Evolutionary conservation across 2,888 invertebrate genomes (phyloP).

Genomic region (Campoletis raptor): DNA sequence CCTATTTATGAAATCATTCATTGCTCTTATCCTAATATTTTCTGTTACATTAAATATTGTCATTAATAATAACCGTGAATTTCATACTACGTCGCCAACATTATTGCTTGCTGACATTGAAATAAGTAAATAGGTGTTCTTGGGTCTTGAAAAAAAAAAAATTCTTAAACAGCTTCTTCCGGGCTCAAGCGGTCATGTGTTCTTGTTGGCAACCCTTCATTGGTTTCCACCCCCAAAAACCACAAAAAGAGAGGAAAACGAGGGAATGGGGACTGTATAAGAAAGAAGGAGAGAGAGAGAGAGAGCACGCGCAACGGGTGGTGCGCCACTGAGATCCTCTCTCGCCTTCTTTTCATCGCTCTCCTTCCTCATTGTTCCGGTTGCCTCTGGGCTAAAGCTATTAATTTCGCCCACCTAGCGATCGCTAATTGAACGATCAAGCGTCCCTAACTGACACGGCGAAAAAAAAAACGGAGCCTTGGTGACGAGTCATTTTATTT

Average conservation of each 20-base stretch:
- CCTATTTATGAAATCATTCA: slow-evolving; percentile 33
- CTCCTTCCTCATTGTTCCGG: slow-evolving; percentile 2
- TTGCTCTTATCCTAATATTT: neutral
- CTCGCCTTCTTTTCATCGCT: slow-evolving; percentile 25
- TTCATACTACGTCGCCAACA: neutral
- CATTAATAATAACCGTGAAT: slow-evolving; percentile 52
- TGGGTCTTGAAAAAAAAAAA: slow-evolving; percentile 17
- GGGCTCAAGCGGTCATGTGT: slow-evolving; percentile 55
- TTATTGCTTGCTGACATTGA: slow-evolving; percentile 17
- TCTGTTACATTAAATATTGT: neutral
- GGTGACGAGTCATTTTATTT: slow-evolving; percentile 63
- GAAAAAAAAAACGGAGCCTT: slow-evolving; percentile 65
- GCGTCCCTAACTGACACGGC: slow-evolving; percentile 67
- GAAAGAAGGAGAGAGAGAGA: neutral
- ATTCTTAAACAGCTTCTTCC: slow-evolving; percentile 38
- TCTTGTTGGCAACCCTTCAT: slow-evolving; percentile 51
- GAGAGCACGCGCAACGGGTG: slow-evolving; percentile 59
- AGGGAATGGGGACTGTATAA: slow-evolving; percentile 28
- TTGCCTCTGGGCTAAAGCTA: slow-evolving; percentile 43
- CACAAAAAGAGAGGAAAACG: slow-evolving; percentile 58
- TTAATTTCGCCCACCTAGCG: slow-evolving; percentile 67
- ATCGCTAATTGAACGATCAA: slow-evolving; percentile 72
- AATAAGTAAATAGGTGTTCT: slow-evolving; percentile 66
- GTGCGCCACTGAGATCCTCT: slow-evolving; percentile 12
- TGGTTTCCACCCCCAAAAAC: slow-evolving; percentile 51